These are phyloP conservation scores for Acholoe squamosa DNA, from an alignment of 2,888 invertebrate species.

Conservation along the genomic window DNA sequence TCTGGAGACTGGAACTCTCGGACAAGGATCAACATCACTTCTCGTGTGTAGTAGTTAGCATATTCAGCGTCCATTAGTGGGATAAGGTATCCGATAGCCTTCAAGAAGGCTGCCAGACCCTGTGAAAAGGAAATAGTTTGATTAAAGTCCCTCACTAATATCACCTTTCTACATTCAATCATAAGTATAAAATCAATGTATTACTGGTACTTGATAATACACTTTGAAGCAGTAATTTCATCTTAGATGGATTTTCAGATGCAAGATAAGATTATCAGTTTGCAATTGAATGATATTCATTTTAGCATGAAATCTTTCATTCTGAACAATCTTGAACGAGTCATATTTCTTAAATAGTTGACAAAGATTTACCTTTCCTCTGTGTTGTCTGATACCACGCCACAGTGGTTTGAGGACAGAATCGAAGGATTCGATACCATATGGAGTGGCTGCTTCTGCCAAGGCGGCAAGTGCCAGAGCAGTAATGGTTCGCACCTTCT, in stretches of 20 bases:
- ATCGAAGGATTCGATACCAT: slow-evolving; percentile 99
- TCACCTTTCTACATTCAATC: no score
- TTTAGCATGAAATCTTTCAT: no score
- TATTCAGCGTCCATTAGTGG: slow-evolving; percentile 99
- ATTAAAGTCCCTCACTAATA: no score
- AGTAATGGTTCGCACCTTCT: slow-evolving; percentile 99
- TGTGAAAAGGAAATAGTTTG: background rate
- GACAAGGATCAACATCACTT: slow-evolving; percentile 99
- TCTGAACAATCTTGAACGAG: no score
- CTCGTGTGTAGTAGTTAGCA: slow-evolving; percentile 99
- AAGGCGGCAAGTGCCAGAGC: slow-evolving; percentile 98
- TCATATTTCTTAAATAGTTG: no score
- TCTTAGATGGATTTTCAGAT: no score
- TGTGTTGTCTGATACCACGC: slow-evolving; percentile 96
- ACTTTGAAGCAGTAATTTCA: no score
- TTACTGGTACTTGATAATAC: no score
- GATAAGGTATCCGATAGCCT: slow-evolving; percentile 99
- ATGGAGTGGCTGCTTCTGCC: slow-evolving; percentile 99
- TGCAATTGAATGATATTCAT: no score
- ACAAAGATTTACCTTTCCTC: slow-evolving; percentile 85
- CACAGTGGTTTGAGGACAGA: slow-evolving; percentile 99
- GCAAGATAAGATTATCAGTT: no score
- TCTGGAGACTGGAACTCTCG: slow-evolving; percentile 99
- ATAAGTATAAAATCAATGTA: no score
- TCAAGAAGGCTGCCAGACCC: slow-evolving; percentile 85